Conservation (phyloP, 2,888 invertebrate species). For the Polylopha cassiicola region DNA sequence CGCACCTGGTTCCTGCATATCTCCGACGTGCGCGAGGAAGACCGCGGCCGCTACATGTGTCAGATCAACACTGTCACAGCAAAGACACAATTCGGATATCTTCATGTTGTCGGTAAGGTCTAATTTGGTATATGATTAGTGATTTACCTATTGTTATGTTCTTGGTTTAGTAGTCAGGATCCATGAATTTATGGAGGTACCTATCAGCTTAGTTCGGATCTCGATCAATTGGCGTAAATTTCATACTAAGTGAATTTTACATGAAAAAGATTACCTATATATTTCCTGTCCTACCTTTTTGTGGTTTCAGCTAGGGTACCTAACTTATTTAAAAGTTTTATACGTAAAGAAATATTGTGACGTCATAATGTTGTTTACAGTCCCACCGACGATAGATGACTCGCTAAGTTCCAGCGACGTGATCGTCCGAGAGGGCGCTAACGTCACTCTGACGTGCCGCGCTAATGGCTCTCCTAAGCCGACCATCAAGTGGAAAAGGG, state of each 20-base stretch:
- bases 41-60: conserved; percentile 95
- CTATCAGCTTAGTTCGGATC: too few relatives aligned
- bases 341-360: conserved; percentile 20
- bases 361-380: conserved; percentile 73
- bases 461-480: conserved; percentile 93
- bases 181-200: too few relatives aligned
- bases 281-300: too few relatives aligned
- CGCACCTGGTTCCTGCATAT: conserved; percentile 96
- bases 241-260: too few relatives aligned
- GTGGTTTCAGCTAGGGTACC: too few relatives aligned
- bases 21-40: conserved; percentile 93
- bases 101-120: conserved; percentile 92
- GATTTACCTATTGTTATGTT: too few relatives aligned
- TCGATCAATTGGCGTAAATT: too few relatives aligned
- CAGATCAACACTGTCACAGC: conserved; percentile 95
- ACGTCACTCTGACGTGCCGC: conserved; percentile 91
- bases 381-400: conserved; percentile 95
- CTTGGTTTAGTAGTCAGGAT: too few relatives aligned
- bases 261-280: too few relatives aligned
- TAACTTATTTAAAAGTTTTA: too few relatives aligned
- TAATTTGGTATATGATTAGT: background rate
- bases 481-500: conserved; percentile 93
- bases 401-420: conserved; percentile 93
- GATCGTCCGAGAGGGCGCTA: conserved; percentile 92
- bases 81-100: conserved; percentile 94